Base-by-base conservation (phyloP, 2,888 invertebrate species). In the Ceraclea dissimilis region DNA sequence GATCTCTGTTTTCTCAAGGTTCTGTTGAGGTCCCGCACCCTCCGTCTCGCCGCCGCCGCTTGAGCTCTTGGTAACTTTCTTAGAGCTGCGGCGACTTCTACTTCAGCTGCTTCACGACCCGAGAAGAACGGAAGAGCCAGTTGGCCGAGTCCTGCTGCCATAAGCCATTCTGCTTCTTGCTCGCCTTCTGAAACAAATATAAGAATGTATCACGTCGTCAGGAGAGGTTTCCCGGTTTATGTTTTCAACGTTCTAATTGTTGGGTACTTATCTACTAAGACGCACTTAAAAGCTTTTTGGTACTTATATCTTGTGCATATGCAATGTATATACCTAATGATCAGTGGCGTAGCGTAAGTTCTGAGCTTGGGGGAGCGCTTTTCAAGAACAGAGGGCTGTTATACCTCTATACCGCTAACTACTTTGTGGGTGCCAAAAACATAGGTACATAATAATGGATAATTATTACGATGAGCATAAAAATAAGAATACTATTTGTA, bases 101-200 rank as follows among this genome's bases (percentile, higher is more conserved):
- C 78, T 68, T 84, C 84, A 46, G 79, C 74, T 60, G 85, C 83
- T 67, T 84, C 84, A 65, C 82, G 76, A 20, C 86, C 87, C 33
- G 81, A 81, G 68, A 82, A 82, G 78, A 84, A 85, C 16, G 85
- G 81, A 63, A 83, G 84, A 51, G 85, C 82, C 62, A 90, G 76
- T 63, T 85, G 82, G 0, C 82, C 81, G 64, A 88, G 77, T 1
- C 89, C 90, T 0, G 86, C 88, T 26, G 85, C 80, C 59, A 82
- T 81, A 50, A 89, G 75, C 84, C 88, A 89, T 70, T 86, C 86
- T 10, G 85, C 82, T 66, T 89, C 89, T 66, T 84, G 80, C 70
- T 88, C 87, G 62, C 86, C 88, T 71, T 88, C 88, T 87, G 76
- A 67, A 57, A 50, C 13, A 44, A 52, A 17, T 26, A 18, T 11